Evolutionary conservation across 2,113 vertebrate genomes (phyloP), one percentile per base, ranked within the genome.

Genomic region (Brachionichthys hirsutus): DNA sequence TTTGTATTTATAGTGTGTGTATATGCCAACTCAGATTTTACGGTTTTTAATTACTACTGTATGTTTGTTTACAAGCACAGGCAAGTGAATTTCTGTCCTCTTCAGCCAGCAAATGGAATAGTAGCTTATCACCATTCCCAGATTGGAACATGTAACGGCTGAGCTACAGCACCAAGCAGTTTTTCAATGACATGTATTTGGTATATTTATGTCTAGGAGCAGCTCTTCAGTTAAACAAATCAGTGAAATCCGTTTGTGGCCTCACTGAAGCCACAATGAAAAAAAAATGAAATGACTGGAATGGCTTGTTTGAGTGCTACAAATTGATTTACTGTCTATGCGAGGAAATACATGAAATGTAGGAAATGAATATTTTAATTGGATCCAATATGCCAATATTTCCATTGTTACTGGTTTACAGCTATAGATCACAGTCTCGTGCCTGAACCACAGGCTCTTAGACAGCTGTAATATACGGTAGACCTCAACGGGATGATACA

Each of bases 191-290:
- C 83, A 85, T 81, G 75, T 83, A 85, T 85, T 83, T 17, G 6
- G 44, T 51, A 49, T 85, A 62, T 80, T 81, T 83, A 87, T 86
- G 85, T 70, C 81, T 44, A 38, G 30, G 55, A 82, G 78, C 66
- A 68, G 67, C 73, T 82, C 73, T 67, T 67, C 78, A 62, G 58
- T 88, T 86, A 90, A 90, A 88, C 81, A 87, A 85, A 90, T 90
- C 77, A 87, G 62, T 72, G 9, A 72, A 82, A 84, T 81, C 60
- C 64, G 71, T 75, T 81, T 76, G 66, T 73, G 65, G 70, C 42
- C 48, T 77, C 59, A 44, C 49, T 30, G n/a, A 54, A 46, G 54
- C 62, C 55, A 54, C 80, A 72, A 82, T 80, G 75, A 84, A 86
- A 79, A 83, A 62, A 52, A 60, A 49, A 76, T 83, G 85, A 79